A percentile compares a stretch with the other conserved stretches of the same genome.
Evolutionary conservation across 2,797 vertebrate genomes (phyloP).

Genomic region (Gymnothorax reevesii): DNA sequence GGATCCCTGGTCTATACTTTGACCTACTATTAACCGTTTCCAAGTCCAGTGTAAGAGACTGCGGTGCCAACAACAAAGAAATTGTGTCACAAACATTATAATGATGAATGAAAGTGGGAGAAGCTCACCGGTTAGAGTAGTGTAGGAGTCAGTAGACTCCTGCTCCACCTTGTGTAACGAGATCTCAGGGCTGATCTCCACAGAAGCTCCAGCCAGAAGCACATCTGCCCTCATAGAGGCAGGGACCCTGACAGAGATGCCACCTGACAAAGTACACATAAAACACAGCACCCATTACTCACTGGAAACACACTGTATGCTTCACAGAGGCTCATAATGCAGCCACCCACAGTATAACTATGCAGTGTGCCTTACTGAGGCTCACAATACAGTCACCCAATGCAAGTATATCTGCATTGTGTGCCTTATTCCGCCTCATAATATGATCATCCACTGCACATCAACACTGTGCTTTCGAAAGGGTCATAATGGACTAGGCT

Average conservation of each 20-base stretch:
- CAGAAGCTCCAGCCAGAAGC: conserved; percentile 74
- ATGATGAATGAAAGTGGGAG: neutral
- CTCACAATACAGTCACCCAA: neutral
- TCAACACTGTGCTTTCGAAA: neutral
- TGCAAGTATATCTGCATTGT: neutral
- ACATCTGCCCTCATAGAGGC: conserved; percentile 76
- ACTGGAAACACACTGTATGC: neutral
- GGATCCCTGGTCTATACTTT: no score
- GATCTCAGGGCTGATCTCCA: conserved; percentile 82
- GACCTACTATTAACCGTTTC: no score
- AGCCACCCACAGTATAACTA: neutral
- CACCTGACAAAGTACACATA: conserved; percentile 67
- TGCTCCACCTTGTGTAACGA: conserved; percentile 68
- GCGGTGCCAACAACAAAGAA: no score
- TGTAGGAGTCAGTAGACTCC: conserved; percentile 58
- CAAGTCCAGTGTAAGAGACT: no score
- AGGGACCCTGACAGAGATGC: conserved; percentile 82
- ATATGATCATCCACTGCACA: neutral
- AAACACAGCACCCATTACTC: conserved; percentile 30
- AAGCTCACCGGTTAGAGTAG: conserved; percentile 80
- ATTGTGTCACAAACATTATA: no score
- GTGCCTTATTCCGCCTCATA: neutral
- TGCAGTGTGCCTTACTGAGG: neutral
- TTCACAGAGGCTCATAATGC: neutral
- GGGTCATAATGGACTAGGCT: neutral